These are phyloP conservation scores for Paratrypauchen microcephalus DNA, from an alignment of 2,797 vertebrate species.

Conservation along the genomic window DNA sequence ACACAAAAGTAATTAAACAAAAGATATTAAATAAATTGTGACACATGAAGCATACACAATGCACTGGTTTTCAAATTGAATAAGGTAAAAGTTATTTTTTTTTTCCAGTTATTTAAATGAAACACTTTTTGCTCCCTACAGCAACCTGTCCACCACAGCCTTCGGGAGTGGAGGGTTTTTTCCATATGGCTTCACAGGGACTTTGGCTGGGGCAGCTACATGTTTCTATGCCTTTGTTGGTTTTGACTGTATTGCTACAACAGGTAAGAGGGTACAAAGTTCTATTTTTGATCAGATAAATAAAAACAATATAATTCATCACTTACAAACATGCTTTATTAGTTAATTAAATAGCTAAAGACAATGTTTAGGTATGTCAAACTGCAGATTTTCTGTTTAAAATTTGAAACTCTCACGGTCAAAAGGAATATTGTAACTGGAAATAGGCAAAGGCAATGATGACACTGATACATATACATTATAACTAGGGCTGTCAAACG, in stretches of 20 bases:
- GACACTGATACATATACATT: background rate
- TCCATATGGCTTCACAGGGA: constrained; percentile 83
- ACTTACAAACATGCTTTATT: no score
- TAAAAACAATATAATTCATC: background rate
- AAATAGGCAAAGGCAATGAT: background rate
- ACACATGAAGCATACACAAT: background rate
- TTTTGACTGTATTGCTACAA: constrained; percentile 89
- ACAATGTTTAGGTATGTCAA: no score
- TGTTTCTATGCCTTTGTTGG: constrained; percentile 93
- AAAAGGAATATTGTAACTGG: no score
- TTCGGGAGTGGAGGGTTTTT: constrained; percentile 85
- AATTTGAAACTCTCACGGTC: no score
- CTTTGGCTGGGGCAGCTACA: constrained; percentile 83
- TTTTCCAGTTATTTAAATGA: background rate
- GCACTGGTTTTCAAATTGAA: background rate
- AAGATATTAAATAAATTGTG: background rate
- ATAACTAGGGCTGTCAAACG: no score
- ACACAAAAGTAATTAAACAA: constrained; percentile 56
- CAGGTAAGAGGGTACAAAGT: constrained; percentile 52
- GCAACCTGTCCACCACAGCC: constrained; percentile 69
- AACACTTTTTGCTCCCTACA: constrained; percentile 47
- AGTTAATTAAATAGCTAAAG: no score
- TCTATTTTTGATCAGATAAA: background rate
- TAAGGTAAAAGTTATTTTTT: background rate
- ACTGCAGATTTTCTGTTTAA: no score